Percentiles rank a stretch among this genome's conserved stretches.
Evolutionary conservation across 1,140 invertebrate species (phyloP).

Genomic region (Dreissena polymorpha): DNA sequence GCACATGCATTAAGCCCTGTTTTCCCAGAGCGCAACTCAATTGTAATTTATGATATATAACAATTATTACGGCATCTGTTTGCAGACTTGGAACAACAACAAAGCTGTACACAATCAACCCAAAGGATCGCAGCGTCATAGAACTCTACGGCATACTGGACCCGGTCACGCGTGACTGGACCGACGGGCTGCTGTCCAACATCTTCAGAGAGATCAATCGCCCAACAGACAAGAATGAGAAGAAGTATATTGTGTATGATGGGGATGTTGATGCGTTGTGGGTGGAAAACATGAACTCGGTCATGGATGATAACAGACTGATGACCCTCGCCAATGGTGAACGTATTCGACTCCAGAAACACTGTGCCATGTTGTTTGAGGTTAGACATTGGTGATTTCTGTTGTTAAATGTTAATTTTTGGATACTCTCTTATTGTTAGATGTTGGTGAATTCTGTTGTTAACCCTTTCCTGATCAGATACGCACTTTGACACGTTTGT

Average conservation of each 20-base stretch:
- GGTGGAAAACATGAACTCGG: conserved; percentile 98
- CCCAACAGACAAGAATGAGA: conserved; percentile 85
- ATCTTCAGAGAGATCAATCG: conserved; percentile 95
- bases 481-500: too few relatives aligned
- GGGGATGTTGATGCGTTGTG: conserved; percentile 96
- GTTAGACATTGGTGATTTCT: conserved; percentile 76
- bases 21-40: background rate
- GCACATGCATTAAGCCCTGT: too few relatives aligned
- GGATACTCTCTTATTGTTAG: too few relatives aligned
- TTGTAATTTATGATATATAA: background rate
- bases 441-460: too few relatives aligned
- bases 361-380: conserved; percentile 94
- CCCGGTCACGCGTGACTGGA: conserved; percentile 93
- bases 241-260: conserved; percentile 93
- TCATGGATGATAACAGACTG: conserved; percentile 96
- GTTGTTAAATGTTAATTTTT: background rate
- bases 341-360: conserved; percentile 89
- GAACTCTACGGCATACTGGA: conserved; percentile 95
- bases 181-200: conserved; percentile 92
- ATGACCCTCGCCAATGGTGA: conserved; percentile 95
- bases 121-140: conserved; percentile 90
- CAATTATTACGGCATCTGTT: conserved; percentile 25
- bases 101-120: conserved; percentile 88
- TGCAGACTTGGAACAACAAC: conserved; percentile 86
- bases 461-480: too few relatives aligned